Evolutionary conservation across 1,140 invertebrate genomes (phyloP).

Genomic region (Notospermus geniculatus): DNA sequence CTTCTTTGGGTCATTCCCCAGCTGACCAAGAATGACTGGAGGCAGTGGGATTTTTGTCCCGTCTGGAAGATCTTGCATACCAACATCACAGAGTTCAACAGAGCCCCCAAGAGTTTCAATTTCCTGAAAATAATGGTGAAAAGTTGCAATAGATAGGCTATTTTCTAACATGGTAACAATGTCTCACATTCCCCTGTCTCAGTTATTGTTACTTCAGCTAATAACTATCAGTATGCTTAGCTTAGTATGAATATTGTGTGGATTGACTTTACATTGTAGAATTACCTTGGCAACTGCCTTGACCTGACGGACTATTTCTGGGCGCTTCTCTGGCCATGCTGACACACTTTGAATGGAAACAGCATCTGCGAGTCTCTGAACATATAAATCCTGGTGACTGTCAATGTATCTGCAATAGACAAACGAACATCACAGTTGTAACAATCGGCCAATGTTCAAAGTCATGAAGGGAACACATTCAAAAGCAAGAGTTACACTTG

Average conservation of each 20-base stretch:
- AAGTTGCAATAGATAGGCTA: not conserved
- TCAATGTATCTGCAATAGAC: slow-evolving; percentile 71
- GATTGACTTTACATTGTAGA: not conserved
- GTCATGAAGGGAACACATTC: too few species aligned
- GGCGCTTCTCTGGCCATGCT: slow-evolving; percentile 76
- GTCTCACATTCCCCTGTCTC: too few species aligned
- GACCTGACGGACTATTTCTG: slow-evolving; percentile 74
- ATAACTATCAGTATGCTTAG: too few species aligned
- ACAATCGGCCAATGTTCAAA: too few species aligned
- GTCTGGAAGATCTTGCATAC: slow-evolving; percentile 70
- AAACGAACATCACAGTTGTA: too few species aligned
- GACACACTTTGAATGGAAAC: slow-evolving; percentile 95
- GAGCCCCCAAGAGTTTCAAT: slow-evolving; percentile 74
- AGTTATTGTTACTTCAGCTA: too few species aligned
- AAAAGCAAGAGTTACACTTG: too few species aligned
- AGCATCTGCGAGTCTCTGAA: slow-evolving; percentile 76
- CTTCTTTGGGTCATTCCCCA: slow-evolving; percentile 82
- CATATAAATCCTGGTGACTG: slow-evolving; percentile 72
- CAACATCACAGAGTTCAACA: slow-evolving; percentile 77
- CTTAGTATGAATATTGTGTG: too few species aligned
- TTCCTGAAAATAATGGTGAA: slow-evolving; percentile 52
- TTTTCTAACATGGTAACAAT: not conserved
- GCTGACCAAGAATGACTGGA: slow-evolving; percentile 78
- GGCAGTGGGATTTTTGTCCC: slow-evolving; percentile 76
- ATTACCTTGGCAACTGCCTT: slow-evolving; percentile 70